Percentiles rank a stretch among this genome's conserved stretches.
Conservation (phyloP, 2,113 vertebrate genomes). For the Pollachius pollachius region DNA sequence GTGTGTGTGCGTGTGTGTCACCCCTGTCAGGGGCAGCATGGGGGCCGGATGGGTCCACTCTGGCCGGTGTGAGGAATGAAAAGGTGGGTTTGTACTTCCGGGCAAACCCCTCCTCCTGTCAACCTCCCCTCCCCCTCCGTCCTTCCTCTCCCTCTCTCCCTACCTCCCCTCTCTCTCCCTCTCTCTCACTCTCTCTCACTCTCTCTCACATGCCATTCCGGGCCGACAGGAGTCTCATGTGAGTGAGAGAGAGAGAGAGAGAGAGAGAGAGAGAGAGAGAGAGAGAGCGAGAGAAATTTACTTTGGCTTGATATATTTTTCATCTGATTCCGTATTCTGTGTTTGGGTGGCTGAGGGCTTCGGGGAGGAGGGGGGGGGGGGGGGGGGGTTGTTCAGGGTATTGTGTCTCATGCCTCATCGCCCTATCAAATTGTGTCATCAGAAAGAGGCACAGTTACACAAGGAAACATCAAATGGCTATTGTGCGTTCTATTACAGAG, state of each 20-base stretch:
- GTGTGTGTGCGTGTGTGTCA: not conserved
- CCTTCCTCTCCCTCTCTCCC: constrained; percentile 11
- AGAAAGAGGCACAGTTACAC: too few relatives aligned
- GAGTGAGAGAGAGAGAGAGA: constrained; percentile 20
- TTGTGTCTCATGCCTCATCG: too few relatives aligned
- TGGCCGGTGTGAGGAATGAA: constrained; percentile 24
- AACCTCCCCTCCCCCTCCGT: constrained; percentile 4
- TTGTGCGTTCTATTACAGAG: too few relatives aligned
- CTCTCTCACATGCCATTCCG: constrained; percentile 32
- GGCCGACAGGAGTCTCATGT: constrained; percentile 36
- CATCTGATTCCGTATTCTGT: constrained; percentile 2
- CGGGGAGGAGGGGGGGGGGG: not conserved
- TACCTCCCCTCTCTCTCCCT: constrained; percentile 5
- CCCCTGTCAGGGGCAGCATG: not conserved
- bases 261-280: not conserved
- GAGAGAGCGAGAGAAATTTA: constrained; percentile 17
- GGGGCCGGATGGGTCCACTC: constrained; percentile 1
- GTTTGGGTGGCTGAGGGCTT: not conserved
- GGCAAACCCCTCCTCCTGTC: constrained; percentile 18
- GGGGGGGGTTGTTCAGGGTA: not conserved
- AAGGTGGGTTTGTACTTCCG: constrained; percentile 45
- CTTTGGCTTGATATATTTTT: constrained; percentile 29
- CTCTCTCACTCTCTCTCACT: constrained; percentile 20
- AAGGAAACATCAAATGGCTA: too few relatives aligned
- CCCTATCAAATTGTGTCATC: too few relatives aligned